Base-by-base conservation (phyloP, 1,140 invertebrate species). In the Prorops nasuta region DNA sequence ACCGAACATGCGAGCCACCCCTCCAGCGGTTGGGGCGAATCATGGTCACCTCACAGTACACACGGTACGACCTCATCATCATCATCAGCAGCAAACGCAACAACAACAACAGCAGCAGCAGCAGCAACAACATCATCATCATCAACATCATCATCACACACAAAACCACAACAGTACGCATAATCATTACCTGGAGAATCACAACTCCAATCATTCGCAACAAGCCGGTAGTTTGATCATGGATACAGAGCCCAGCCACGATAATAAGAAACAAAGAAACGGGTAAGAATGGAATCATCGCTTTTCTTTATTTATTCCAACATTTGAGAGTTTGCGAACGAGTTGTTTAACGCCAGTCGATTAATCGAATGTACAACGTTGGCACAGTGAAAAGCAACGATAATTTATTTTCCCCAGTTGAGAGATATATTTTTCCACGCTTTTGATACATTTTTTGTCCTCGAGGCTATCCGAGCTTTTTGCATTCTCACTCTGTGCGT, bases 191-290 rank as follows among this genome's bases (percentile, higher is more conserved):
- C 41, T 69, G 54, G 71, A 75, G 39, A 76, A 75, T 69, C 65
- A 74, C 41, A 74, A 72, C 57, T 66, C 70, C 16, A 75, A 74
- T 63, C 68, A 72, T 44, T 63, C 63, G 19, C 70, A 69, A n/a
- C 70, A 69, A 22, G 41, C 54, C 4, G 54, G 66, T 12, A 54
- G 61, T n/a, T 60, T 71, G 42, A 60, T 73, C 20, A 66, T 72
- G 16, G 72, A 76, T 44, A 53, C 72, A 28, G 72, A 76, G 46
- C 42, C 66, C 2, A 60, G 58, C 16, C 68, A 71, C 35, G 75
- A 77, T 54, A 72, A 61, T 61, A 76, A 76, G 39, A 76, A 72
- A 52, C 60, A 74, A 16, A 67, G 74, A 44, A 75, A 72, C 46
- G 74, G 71, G 73, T 77, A 59, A 71, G 58, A 51, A n/a, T n/a